A percentile compares a stretch with the other conserved stretches of the same genome.
Evolutionary conservation across 2,888 invertebrate species (phyloP).

Genomic region (Dynastes maya): DNA sequence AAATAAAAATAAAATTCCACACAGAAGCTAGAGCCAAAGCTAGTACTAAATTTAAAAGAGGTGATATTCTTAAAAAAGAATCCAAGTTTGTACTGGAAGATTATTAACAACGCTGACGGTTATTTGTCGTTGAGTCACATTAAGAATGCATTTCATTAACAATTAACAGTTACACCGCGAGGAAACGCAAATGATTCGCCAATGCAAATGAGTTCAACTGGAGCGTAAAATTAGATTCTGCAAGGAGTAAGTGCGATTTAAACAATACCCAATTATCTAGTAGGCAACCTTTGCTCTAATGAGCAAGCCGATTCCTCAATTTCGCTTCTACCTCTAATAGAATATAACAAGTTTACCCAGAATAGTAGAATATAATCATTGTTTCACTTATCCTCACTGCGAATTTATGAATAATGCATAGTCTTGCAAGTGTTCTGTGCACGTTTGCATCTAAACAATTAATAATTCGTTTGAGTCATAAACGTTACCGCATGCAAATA

Average conservation of each 20-base stretch:
- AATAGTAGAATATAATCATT: constrained; percentile 5
- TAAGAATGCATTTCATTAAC: constrained; percentile 24
- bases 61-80: too few species aligned
- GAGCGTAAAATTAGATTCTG: constrained; percentile 34
- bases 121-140: neutral
- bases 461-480: neutral
- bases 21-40: too few species aligned
- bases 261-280: constrained; percentile 1
- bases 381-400: neutral
- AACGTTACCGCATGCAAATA: constrained; percentile 1
- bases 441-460: neutral
- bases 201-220: constrained; percentile 27
- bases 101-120: neutral
- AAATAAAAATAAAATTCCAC: too few species aligned
- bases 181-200: neutral
- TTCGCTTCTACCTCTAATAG: too few species aligned
- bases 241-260: neutral
- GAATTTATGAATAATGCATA: constrained; percentile 7
- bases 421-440: neutral
- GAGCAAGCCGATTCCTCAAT: neutral
- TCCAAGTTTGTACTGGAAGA: too few species aligned
- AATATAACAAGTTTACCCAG: too few species aligned
- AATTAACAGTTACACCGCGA: constrained; percentile 19
- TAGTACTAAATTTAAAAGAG: too few species aligned
- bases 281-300: neutral